These are phyloP conservation scores for Belonocnema kinseyi DNA, from an alignment of 1,140 invertebrate genomes.

Conservation along the genomic window DNA sequence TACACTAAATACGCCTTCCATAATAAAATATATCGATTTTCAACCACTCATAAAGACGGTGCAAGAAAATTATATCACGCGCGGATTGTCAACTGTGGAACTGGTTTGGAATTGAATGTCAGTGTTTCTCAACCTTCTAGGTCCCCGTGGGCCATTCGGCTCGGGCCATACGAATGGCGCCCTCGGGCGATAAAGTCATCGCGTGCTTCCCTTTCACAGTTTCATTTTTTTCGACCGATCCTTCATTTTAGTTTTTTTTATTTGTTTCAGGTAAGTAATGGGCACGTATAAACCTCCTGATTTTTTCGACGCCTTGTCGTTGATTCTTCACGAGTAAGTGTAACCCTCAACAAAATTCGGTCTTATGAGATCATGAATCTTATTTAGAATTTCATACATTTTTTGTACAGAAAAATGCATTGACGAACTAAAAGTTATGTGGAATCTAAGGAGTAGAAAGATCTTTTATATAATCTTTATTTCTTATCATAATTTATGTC, in stretches of 20 bases:
- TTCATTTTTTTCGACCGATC: constrained; percentile 18
- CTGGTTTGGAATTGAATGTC: constrained; percentile 45
- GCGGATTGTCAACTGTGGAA: constrained; percentile 41
- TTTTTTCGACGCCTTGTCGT: background rate
- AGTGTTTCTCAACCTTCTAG: constrained; percentile 48
- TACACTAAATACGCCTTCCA: background rate
- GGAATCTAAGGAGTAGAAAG: too few species aligned
- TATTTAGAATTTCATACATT: too few species aligned
- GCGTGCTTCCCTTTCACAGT: constrained; percentile 12
- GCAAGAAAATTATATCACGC: constrained; percentile 47
- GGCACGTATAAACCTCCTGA: background rate
- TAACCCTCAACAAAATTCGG: background rate
- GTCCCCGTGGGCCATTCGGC: too few species aligned
- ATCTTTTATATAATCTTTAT: background rate
- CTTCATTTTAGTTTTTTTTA: constrained; percentile 33
- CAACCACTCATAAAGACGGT: constrained; percentile 56
- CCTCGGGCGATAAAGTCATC: constrained; percentile 12
- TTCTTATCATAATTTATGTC: background rate
- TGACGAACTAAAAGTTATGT: too few species aligned
- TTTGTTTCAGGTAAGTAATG: constrained; percentile 48
- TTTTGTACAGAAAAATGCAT: too few species aligned
- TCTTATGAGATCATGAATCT: too few species aligned
- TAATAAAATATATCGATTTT: constrained; percentile 32
- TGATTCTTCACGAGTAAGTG: background rate
- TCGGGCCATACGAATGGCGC: background rate